These are phyloP conservation scores for Crypturellus undulatus DNA, from an alignment of 2,113 vertebrate species.

Conservation along the genomic window DNA sequence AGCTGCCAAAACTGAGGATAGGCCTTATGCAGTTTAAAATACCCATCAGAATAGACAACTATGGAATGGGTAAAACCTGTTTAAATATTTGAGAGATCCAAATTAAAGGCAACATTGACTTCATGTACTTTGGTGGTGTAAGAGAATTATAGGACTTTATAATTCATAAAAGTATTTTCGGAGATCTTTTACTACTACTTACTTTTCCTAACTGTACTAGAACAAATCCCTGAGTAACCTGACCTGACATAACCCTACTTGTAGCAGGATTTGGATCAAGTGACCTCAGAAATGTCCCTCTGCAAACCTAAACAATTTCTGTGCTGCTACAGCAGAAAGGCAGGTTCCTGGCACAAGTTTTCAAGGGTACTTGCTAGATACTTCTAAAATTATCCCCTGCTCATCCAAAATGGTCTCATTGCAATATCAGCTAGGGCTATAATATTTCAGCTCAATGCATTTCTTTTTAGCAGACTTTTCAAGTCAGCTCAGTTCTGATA, in stretches of 20 bases:
- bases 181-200: not conserved
- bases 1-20: not conserved
- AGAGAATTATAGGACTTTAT: not conserved
- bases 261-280: not conserved
- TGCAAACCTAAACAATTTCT: not conserved
- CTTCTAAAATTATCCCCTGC: not conserved
- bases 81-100: not conserved
- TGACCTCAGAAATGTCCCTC: not conserved
- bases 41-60: not conserved
- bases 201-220: not conserved
- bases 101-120: not conserved
- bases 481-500: not conserved
- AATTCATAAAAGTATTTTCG: not conserved
- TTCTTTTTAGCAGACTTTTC: not conserved
- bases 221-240: not conserved
- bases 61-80: not conserved
- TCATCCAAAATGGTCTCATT: rapidly evolving
- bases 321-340: not conserved
- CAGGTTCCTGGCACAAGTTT: not conserved
- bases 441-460: not conserved
- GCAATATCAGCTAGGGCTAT: not conserved
- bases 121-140: not conserved
- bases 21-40: not conserved
- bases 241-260: not conserved
- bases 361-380: not conserved